These are phyloP conservation scores for Gordius sp. DNA, from an alignment of 2,888 invertebrate species.

Conservation along the genomic window DNA sequence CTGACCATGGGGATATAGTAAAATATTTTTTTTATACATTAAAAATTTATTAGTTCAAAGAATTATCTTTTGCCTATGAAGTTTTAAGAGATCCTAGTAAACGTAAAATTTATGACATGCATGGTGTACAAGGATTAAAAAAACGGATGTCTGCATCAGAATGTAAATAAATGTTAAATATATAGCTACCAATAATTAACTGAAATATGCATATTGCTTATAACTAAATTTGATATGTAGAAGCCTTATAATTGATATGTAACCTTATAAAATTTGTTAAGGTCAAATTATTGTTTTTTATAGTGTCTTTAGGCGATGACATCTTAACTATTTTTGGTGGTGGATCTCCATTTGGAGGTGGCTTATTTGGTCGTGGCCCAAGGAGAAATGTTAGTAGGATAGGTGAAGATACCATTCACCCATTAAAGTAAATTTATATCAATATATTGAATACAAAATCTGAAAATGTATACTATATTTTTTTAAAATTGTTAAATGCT, in stretches of 20 bases:
- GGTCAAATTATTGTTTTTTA: conserved; percentile 20
- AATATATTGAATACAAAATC: conserved; percentile 16
- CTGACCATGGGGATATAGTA: conserved; percentile 54
- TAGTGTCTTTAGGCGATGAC: conserved; percentile 33
- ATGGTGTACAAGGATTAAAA: conserved; percentile 60
- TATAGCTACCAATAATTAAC: not conserved
- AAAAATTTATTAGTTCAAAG: conserved; percentile 42
- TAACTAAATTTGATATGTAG: too few species aligned
- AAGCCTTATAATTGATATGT: too few species aligned
- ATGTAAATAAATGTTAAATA: too few species aligned
- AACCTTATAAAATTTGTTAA: too few species aligned
- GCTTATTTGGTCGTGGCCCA: conserved; percentile 24
- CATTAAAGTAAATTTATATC: conserved; percentile 37
- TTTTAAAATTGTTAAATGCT: too few species aligned
- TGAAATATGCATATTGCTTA: too few species aligned
- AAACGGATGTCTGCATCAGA: conserved; percentile 37
- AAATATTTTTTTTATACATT: not conserved
- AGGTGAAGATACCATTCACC: conserved; percentile 57
- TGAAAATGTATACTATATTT: too few species aligned
- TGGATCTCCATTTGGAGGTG: conserved; percentile 27
- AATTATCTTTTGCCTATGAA: conserved; percentile 80
- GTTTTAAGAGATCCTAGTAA: conserved; percentile 64
- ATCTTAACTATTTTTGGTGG: conserved; percentile 43
- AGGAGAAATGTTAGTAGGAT: conserved; percentile 22
- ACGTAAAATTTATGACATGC: conserved; percentile 53